Percentiles rank a stretch among this genome's conserved stretches.
Conservation (phyloP, 2,113 vertebrate species). For the Pterocles gutturalis region DNA sequence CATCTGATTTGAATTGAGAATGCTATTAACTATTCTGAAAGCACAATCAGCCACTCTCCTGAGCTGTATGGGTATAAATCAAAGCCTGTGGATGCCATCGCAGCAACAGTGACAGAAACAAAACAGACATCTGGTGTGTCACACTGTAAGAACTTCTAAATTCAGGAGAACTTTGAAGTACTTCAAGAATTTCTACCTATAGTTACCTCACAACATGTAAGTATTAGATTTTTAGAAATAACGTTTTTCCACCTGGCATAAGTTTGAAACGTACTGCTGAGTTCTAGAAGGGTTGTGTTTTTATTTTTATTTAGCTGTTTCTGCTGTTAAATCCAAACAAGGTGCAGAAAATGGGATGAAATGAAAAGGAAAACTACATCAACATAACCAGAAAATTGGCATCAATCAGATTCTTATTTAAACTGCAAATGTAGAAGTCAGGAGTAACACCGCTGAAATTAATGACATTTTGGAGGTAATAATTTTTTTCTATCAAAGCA, state of each 20-base stretch:
- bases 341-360: neutral
- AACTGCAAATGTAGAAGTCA: neutral
- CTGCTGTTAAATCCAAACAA: neutral
- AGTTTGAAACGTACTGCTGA: neutral
- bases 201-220: neutral
- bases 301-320: neutral
- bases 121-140: neutral
- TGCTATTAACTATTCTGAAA: neutral
- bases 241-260: rapidly evolving
- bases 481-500: neutral
- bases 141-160: neutral
- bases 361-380: neutral
- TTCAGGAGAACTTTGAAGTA: neutral
- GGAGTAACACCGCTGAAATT: neutral
- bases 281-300: neutral
- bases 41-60: neutral
- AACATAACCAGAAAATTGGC: neutral
- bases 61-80: neutral
- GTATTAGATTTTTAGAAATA: neutral
- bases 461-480: neutral
- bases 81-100: neutral
- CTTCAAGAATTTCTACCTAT: neutral
- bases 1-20: neutral
- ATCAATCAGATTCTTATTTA: neutral
- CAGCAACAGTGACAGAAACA: neutral